These are phyloP conservation scores for Bucco capensis DNA, from an alignment of 2,113 vertebrate genomes.

Conservation along the genomic window DNA sequence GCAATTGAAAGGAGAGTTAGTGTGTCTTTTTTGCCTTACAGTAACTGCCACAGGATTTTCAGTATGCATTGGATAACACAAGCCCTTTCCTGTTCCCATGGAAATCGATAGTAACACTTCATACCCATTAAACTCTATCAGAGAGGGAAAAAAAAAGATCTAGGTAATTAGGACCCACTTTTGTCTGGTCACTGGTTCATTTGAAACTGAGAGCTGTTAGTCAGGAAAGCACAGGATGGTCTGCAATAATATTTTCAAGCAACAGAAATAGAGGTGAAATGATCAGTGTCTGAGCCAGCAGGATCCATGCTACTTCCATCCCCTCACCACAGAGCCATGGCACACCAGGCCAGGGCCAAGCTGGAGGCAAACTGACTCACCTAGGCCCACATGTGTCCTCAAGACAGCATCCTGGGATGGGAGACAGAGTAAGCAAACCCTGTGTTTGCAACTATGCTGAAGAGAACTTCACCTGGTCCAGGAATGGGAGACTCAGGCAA, in stretches of 20 bases:
- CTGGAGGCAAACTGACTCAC: not conserved
- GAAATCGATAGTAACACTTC: constrained; percentile 41
- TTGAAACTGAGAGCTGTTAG: not conserved
- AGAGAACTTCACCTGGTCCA: not conserved
- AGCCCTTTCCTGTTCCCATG: constrained; percentile 41
- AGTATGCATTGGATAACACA: not conserved
- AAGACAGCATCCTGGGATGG: not conserved
- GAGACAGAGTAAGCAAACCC: not conserved
- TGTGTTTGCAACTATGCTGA: not conserved
- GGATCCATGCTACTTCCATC: fast-evolving
- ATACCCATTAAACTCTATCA: not conserved
- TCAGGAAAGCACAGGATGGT: not conserved
- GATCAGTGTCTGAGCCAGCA: fast-evolving
- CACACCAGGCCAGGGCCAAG: fast-evolving
- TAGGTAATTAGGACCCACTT: not conserved
- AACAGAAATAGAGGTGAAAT: not conserved
- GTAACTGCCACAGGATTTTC: constrained; percentile 36
- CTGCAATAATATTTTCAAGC: not conserved
- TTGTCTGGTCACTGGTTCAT: not conserved
- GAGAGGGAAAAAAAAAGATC: not conserved
- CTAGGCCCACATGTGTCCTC: not conserved
- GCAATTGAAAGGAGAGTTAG: constrained; percentile 43
- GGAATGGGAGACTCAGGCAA: not conserved
- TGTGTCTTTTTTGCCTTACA: constrained; percentile 34
- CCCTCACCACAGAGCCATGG: fast-evolving